Percentiles rank a stretch among this genome's conserved stretches.
Conservation (phyloP, 2,888 invertebrate species). For the Disparrhopalites patrizii region DNA sequence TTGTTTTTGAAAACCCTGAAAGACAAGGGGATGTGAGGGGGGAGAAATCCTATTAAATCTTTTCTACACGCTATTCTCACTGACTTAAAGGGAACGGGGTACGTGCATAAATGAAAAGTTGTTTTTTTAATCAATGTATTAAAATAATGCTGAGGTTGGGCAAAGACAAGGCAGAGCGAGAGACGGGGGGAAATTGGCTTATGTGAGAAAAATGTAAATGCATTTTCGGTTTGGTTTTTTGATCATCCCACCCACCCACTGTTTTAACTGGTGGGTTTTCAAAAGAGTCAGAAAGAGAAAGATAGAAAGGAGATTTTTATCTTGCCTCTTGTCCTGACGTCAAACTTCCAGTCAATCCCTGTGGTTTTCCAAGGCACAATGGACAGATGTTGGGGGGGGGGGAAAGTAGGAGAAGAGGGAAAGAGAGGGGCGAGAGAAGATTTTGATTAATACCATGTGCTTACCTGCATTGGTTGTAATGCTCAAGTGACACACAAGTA, state of each 20-base stretch:
- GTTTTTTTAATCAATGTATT: too few relatives aligned
- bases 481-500: slow-evolving; percentile 20
- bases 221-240: slow-evolving; percentile 27
- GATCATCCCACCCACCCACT: slow-evolving; percentile 29
- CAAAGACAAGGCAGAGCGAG: too few relatives aligned
- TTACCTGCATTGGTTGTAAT: not conserved
- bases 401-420: not conserved
- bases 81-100: too few relatives aligned
- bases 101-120: too few relatives aligned
- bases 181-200: too few relatives aligned
- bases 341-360: slow-evolving; percentile 23
- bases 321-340: slow-evolving; percentile 20
- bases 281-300: too few relatives aligned
- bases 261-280: slow-evolving; percentile 18
- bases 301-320: too few relatives aligned
- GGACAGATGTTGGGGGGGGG: not conserved
- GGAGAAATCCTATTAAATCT: too few relatives aligned
- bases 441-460: slow-evolving; percentile 26
- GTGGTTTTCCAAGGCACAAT: slow-evolving; percentile 8
- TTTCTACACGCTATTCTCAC: too few relatives aligned
- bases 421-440: slow-evolving; percentile 15
- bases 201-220: slow-evolving; percentile 5
- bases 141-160: too few relatives aligned
- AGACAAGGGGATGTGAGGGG: too few relatives aligned
- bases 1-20: too few relatives aligned